phyloP scores from a whole-genome alignment of 2,113 vertebrate species.

The Sakesphorus luctuosus region DNA sequence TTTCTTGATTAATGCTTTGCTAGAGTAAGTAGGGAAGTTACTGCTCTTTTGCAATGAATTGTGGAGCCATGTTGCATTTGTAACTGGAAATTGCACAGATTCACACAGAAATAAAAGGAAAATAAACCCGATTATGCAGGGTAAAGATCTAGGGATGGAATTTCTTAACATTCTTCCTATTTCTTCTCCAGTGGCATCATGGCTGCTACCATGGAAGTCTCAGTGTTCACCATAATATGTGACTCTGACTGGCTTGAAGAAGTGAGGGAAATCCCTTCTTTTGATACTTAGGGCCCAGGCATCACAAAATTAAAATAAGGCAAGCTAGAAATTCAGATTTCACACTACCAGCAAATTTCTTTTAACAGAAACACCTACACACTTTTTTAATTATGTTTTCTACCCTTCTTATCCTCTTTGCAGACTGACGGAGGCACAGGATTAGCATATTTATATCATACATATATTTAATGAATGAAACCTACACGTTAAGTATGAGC shows the following conservation, averaged over 20 bases:
- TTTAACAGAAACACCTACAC: slow-evolving; percentile 59
- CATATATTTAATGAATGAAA: slow-evolving; percentile 68
- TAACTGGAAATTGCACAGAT: background rate
- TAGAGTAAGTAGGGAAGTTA: background rate
- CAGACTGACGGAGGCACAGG: slow-evolving; percentile 42
- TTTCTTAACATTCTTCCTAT: background rate
- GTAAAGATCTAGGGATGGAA: background rate
- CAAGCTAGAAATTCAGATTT: slow-evolving; percentile 51
- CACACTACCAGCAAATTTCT: slow-evolving; percentile 1
- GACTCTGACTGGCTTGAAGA: background rate
- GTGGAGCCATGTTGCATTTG: background rate
- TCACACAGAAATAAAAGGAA: background rate
- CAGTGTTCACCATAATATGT: background rate
- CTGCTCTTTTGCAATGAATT: background rate
- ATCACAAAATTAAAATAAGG: slow-evolving; percentile 19
- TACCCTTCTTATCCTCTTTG: slow-evolving; percentile 26
- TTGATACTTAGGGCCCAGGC: background rate
- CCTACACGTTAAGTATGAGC: background rate
- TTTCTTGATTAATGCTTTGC: background rate
- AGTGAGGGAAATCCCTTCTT: slow-evolving; percentile 5
- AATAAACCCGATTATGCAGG: background rate
- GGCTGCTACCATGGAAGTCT: background rate
- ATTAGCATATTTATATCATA: slow-evolving; percentile 62
- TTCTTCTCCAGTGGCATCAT: background rate
- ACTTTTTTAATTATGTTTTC: slow-evolving; percentile 56